phyloP scores from a whole-genome alignment of 2,797 vertebrate genomes.

The Thamnophis elegans region DNA sequence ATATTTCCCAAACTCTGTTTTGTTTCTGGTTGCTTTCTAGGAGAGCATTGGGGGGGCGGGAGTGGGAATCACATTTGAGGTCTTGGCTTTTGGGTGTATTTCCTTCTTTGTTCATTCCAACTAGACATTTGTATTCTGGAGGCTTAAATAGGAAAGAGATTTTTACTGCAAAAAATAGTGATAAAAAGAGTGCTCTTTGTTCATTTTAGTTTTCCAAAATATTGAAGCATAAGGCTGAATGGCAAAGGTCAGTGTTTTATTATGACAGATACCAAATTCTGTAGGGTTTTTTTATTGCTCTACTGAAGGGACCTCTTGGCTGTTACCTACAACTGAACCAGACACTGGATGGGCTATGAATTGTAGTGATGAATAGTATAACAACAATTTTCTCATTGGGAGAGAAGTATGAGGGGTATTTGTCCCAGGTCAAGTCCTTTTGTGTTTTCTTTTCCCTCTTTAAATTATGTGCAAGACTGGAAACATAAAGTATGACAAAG shows the following conservation, averaged over 20 bases:
- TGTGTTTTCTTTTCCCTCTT: background rate
- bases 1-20: background rate
- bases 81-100: background rate
- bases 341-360: background rate
- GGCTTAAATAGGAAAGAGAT: background rate
- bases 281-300: background rate
- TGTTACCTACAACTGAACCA: background rate
- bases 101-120: background rate
- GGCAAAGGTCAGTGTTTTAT: background rate
- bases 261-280: background rate
- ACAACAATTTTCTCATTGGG: background rate
- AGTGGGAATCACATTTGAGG: background rate
- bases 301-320: background rate
- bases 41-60: too few species aligned
- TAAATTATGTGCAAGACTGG: background rate
- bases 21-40: background rate
- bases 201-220: background rate
- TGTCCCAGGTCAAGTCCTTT: background rate
- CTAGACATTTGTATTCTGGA: background rate
- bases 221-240: background rate
- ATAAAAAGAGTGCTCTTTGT: background rate
- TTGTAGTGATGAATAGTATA: constrained; percentile 8
- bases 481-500: background rate
- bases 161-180: background rate
- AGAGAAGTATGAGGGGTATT: background rate